phyloP scores from a whole-genome alignment of 2,113 vertebrate species.

The Crotalus horridus region DNA sequence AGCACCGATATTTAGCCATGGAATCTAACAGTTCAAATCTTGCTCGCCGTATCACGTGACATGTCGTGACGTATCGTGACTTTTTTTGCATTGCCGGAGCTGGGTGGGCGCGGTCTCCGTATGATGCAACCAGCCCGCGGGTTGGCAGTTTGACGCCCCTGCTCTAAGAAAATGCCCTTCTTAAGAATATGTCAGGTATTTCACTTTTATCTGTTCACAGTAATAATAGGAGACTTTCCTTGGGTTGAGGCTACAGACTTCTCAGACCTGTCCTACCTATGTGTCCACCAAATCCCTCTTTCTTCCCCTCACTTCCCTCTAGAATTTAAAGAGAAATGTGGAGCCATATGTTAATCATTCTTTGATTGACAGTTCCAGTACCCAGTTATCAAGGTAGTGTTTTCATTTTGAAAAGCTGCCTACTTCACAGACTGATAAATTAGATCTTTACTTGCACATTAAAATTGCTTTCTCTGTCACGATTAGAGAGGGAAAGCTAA shows the following conservation, averaged over 20 bases:
- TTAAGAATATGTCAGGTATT: not conserved
- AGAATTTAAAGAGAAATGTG: not conserved
- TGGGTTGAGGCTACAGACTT: not conserved
- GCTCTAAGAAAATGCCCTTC: not conserved
- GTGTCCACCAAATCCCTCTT: not conserved
- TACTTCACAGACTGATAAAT: not conserved
- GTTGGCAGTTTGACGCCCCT: no score
- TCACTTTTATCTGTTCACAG: not conserved
- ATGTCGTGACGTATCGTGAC: no score
- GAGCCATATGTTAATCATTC: not conserved
- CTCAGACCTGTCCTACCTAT: not conserved
- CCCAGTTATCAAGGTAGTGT: not conserved
- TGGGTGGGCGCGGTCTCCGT: no score
- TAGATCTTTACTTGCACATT: not conserved
- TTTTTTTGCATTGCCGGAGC: no score
- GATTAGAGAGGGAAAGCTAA: not conserved
- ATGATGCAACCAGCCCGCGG: no score
- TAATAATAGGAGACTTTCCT: not conserved
- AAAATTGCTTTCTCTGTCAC: not conserved
- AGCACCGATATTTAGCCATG: not conserved
- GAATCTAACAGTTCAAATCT: not conserved
- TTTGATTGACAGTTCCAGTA: not conserved
- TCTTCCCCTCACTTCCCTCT: not conserved
- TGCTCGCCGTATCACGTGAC: not conserved
- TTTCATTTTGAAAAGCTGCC: not conserved